Conservation (phyloP, 2,113 vertebrate species). For the Camarhynchus parvulus region DNA sequence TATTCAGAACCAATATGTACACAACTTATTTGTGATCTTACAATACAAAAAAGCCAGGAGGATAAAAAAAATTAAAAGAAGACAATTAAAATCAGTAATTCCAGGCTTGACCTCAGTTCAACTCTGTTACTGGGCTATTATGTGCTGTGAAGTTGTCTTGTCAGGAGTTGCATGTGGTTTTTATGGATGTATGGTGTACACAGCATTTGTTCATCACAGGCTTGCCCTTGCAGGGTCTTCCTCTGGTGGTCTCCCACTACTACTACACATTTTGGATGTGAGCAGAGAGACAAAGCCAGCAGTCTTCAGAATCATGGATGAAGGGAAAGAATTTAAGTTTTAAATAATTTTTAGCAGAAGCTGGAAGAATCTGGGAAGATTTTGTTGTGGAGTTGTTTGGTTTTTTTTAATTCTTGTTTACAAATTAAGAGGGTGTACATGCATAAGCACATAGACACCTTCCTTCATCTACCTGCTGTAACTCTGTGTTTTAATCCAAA, state of each 20-base stretch:
- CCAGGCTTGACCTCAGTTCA: background rate
- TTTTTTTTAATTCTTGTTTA: background rate
- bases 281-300: background rate
- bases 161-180: background rate
- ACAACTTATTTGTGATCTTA: slow-evolving; percentile 1
- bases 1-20: slow-evolving; percentile 11
- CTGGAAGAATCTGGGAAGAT: background rate
- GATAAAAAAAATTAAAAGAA: background rate
- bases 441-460: background rate
- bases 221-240: background rate
- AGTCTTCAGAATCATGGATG: background rate
- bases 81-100: slow-evolving; percentile 16
- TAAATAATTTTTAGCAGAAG: background rate
- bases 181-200: background rate
- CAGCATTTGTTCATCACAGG: background rate
- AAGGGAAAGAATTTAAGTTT: background rate
- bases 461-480: background rate
- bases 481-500: background rate
- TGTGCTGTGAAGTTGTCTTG: background rate
- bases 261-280: background rate
- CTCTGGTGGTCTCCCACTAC: background rate
- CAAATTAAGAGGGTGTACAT: background rate
- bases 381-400: background rate
- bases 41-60: background rate
- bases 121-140: background rate